These are phyloP conservation scores for Pecten maximus DNA, from an alignment of 2,888 invertebrate genomes.

Conservation along the genomic window DNA sequence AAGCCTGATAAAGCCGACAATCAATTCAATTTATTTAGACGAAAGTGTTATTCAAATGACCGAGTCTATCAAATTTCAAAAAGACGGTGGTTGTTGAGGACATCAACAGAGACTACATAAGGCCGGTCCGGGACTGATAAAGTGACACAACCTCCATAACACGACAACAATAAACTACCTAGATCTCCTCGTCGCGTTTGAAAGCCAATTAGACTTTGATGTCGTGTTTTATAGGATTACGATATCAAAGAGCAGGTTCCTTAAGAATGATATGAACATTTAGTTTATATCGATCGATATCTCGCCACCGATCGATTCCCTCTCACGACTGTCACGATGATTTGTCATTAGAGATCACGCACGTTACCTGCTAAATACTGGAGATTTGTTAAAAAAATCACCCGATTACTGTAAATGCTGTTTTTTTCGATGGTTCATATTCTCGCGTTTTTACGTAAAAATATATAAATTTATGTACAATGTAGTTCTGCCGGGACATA, in stretches of 20 bases:
- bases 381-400: not conserved
- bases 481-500: too few relatives aligned
- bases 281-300: conserved; percentile 20
- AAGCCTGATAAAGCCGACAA: not conserved
- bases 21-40: not conserved
- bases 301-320: not conserved
- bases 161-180: not conserved
- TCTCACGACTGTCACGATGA: not conserved
- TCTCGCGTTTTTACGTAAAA: too few relatives aligned
- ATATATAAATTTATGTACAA: too few relatives aligned
- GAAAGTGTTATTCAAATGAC: not conserved
- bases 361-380: not conserved
- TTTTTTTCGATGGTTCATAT: too few relatives aligned
- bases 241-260: not conserved
- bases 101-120: not conserved
- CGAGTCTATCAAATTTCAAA: conserved; percentile 19
- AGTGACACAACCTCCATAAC: not conserved
- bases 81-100: not conserved
- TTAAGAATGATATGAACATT: conserved; percentile 24
- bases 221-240: conserved; percentile 14
- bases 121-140: not conserved
- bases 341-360: not conserved
- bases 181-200: not conserved
- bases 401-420: too few relatives aligned
- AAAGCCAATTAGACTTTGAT: conserved; percentile 19